A percentile compares a stretch with the other conserved stretches of the same genome.
phyloP scores from a whole-genome alignment of 2,888 invertebrate species.

The Dryobota labecula region DNA sequence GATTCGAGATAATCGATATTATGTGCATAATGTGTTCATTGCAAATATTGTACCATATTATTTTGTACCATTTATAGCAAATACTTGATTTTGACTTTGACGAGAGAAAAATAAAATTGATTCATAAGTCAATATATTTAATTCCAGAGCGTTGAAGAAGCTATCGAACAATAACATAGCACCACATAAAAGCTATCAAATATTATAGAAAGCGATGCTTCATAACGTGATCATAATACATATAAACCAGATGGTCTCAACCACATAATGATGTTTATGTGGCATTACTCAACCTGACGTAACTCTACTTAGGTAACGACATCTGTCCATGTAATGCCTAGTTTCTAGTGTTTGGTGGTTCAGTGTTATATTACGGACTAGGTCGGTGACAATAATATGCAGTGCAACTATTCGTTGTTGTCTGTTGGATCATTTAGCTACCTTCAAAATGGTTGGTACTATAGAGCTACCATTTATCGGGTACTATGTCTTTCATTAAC shows the following conservation, averaged over 20 bases:
- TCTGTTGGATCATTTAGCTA: too few species aligned
- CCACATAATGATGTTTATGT: conserved; percentile 34
- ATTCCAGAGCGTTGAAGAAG: not conserved
- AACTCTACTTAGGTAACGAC: conserved; percentile 36
- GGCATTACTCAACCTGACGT: conserved; percentile 33
- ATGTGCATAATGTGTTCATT: not conserved
- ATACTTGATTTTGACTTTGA: not conserved
- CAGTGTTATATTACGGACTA: not conserved
- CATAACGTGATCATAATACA: conserved; percentile 30
- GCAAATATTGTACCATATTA: not conserved
- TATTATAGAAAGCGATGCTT: conserved; percentile 32
- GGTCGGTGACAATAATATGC: not conserved
- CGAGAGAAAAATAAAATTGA: not conserved
- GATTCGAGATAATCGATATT: not conserved
- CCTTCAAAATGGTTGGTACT: too few species aligned
- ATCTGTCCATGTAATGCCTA: conserved; percentile 30
- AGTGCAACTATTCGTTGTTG: not conserved
- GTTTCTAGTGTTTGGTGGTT: conserved; percentile 17
- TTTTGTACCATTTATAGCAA: not conserved
- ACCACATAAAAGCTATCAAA: not conserved
- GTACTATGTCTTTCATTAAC: too few species aligned
- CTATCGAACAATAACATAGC: not conserved
- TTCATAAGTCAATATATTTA: not conserved
- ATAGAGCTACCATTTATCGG: too few species aligned
- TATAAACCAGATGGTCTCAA: conserved; percentile 29